Percentiles rank a stretch among this genome's conserved stretches.
Conservation (phyloP, 2,113 vertebrate species). For the Potamarius usumacintae region DNA sequence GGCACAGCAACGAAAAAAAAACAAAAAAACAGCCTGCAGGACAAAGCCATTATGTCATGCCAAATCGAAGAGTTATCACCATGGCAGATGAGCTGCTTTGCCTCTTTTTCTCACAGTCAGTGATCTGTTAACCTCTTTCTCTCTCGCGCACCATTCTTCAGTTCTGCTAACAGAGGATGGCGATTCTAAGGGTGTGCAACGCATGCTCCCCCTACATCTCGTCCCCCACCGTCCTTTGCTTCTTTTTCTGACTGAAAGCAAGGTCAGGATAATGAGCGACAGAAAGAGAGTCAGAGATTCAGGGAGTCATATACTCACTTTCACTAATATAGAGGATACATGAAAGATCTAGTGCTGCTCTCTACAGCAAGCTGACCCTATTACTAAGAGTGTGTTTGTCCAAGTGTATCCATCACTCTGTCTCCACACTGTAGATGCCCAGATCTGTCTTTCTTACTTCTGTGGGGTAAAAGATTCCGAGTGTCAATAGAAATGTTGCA, state of each 20-base stretch:
- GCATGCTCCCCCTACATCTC: neutral
- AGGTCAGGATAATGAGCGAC: slow-evolving; percentile 39
- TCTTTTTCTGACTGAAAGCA: slow-evolving; percentile 23
- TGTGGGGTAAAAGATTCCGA: neutral
- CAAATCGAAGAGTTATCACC: slow-evolving; percentile 12
- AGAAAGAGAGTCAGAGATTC: slow-evolving; percentile 10
- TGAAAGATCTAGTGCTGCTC: slow-evolving; percentile 32
- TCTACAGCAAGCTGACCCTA: slow-evolving; percentile 20
- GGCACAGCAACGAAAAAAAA: neutral
- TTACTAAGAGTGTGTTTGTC: slow-evolving; percentile 24
- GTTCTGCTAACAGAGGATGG: neutral
- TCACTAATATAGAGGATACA: slow-evolving; percentile 26
- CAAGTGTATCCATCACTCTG: neutral
- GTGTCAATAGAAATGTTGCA: neutral
- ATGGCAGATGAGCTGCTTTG: neutral
- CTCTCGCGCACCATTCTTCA: neutral
- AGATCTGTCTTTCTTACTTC: neutral
- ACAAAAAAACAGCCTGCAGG: slow-evolving; percentile 14
- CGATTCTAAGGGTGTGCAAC: slow-evolving; percentile 6
- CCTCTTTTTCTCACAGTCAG: neutral
- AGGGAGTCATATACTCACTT: neutral
- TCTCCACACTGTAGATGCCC: neutral
- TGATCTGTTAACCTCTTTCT: neutral
- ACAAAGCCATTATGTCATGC: neutral
- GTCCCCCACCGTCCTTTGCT: neutral